Evolutionary conservation across 1,140 invertebrate species (phyloP).

Genomic region (Leptinotarsa defecta): DNA sequence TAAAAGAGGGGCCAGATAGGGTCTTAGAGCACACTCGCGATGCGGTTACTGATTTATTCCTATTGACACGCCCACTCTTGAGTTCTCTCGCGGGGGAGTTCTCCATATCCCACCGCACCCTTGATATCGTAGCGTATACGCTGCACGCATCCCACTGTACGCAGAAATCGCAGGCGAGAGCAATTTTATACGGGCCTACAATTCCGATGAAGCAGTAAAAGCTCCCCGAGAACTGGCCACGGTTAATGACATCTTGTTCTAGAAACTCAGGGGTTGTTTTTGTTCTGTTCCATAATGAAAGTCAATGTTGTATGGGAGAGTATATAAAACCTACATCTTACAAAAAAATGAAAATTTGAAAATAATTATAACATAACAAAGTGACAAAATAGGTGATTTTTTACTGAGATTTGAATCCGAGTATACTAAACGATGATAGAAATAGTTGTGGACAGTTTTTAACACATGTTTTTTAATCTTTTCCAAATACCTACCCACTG

Average conservation of each 20-base stretch:
- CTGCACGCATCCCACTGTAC: constrained; percentile 13
- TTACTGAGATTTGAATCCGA: no score
- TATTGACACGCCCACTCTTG: constrained; percentile 21
- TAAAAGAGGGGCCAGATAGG: constrained; percentile 10
- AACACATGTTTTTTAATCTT: no score
- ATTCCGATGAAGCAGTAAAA: background rate
- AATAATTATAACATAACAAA: no score
- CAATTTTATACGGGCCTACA: background rate
- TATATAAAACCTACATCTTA: no score
- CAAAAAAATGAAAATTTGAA: no score
- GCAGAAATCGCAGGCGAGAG: constrained; percentile 9
- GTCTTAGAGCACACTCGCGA: constrained; percentile 25
- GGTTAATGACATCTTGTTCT: background rate
- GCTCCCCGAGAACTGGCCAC: background rate
- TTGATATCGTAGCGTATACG: background rate
- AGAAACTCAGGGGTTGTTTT: no score
- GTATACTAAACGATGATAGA: no score
- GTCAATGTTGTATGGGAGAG: no score
- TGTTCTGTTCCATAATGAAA: no score
- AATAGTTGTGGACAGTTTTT: no score
- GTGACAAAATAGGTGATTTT: no score
- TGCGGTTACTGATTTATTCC: constrained; percentile 27
- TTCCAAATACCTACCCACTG: no score
- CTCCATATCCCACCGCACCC: constrained; percentile 11
- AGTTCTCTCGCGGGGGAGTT: constrained; percentile 12